phyloP scores from a whole-genome alignment of 1,140 invertebrate genomes.

The Chionoecetes opilio region DNA sequence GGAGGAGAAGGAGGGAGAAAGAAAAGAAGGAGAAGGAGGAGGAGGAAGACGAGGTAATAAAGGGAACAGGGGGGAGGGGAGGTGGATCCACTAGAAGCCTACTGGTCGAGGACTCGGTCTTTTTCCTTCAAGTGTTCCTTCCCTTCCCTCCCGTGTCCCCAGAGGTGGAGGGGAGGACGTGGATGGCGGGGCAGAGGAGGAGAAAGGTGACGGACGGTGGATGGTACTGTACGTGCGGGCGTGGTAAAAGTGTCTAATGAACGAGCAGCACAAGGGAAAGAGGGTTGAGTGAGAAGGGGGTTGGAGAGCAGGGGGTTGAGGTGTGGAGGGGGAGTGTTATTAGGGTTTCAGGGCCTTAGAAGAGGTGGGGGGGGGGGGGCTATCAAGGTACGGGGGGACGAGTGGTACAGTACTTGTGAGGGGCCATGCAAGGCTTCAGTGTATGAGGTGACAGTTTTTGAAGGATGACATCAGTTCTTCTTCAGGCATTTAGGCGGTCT shows the following conservation, averaged over 20 bases:
- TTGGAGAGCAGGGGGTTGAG: neutral
- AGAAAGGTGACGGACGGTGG: neutral
- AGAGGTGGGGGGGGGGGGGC: neutral
- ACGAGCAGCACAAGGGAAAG: neutral
- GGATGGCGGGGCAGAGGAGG: neutral
- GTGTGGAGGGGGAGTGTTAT: neutral
- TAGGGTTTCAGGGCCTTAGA: too few species aligned
- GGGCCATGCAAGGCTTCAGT: neutral
- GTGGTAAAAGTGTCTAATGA: neutral
- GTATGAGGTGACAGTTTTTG: neutral
- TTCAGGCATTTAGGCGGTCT: too few species aligned
- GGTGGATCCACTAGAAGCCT: neutral
- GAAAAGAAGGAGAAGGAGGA: neutral
- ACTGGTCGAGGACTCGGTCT: neutral
- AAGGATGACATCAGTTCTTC: too few species aligned
- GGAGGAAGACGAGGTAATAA: neutral
- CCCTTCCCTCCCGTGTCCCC: neutral
- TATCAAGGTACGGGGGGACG: neutral
- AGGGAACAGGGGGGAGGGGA: neutral
- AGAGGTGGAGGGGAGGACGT: neutral
- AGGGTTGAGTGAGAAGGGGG: neutral
- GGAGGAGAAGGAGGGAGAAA: neutral
- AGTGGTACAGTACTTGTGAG: neutral
- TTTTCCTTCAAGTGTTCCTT: neutral
- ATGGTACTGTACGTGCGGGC: too few species aligned